These are phyloP conservation scores for Coleophora flavipennella DNA, from an alignment of 2,888 invertebrate species.

Conservation along the genomic window DNA sequence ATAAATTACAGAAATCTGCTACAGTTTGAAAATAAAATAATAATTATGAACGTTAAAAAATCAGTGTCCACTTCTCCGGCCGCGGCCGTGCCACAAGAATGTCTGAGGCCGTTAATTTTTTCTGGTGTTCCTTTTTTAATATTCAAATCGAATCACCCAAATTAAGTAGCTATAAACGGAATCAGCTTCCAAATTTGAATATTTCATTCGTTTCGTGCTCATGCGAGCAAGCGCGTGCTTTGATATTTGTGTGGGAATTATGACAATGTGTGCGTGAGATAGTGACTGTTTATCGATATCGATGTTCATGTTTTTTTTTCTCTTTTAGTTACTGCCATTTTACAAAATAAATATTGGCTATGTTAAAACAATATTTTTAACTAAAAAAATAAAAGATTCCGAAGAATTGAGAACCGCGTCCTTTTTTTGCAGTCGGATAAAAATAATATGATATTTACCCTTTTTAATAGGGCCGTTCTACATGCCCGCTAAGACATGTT, in stretches of 20 bases:
- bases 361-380: too few relatives aligned
- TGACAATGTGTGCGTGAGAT: conserved; percentile 32
- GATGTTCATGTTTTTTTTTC: conserved; percentile 9
- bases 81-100: conserved; percentile 37
- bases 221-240: conserved; percentile 48
- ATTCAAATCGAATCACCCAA: conserved; percentile 73
- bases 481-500: too few relatives aligned
- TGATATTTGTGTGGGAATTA: conserved; percentile 45
- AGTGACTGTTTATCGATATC: conserved; percentile 25
- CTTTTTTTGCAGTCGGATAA: too few relatives aligned
- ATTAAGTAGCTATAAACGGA: conserved; percentile 73
- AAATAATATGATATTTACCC: too few relatives aligned
- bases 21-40: conserved; percentile 16
- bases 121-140: conserved; percentile 52
- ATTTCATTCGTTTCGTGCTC: conserved; percentile 66
- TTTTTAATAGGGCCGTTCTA: too few relatives aligned
- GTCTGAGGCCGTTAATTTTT: conserved; percentile 51
- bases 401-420: too few relatives aligned
- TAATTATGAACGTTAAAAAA: conserved; percentile 5
- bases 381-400: too few relatives aligned
- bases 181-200: conserved; percentile 74
- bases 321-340: too few relatives aligned
- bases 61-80: conserved; percentile 10
- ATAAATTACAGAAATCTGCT: conserved; percentile 28
- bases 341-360: too few relatives aligned